Evolutionary conservation across 1,140 invertebrate genomes (phyloP).

Genomic region (Gonioctena quinquepunctata): DNA sequence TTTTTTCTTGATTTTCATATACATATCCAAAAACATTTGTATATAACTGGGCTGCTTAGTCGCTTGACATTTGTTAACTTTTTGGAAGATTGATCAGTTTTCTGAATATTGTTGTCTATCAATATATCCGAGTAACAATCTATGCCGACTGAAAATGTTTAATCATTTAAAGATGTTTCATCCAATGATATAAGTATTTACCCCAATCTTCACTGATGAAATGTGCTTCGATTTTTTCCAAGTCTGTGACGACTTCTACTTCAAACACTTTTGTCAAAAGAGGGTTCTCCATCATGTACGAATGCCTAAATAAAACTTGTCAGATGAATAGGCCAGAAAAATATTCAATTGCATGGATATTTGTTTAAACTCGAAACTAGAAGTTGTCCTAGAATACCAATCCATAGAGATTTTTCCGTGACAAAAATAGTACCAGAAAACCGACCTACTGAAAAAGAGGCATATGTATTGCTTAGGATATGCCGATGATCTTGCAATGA

Average conservation of each 20-base stretch:
- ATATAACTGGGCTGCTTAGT: background rate
- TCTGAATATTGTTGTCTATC: background rate
- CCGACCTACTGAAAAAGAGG: no score
- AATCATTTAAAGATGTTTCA: background rate
- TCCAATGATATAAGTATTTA: background rate
- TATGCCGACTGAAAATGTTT: background rate
- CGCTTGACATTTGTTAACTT: background rate
- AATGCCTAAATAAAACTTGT: slow-evolving; percentile 4
- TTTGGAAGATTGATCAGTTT: background rate
- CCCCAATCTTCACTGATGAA: background rate
- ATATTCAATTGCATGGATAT: no score
- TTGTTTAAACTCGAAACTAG: no score
- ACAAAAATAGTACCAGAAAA: no score
- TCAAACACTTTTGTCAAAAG: background rate
- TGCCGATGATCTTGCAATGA: no score
- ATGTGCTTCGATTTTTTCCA: background rate
- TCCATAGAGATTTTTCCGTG: no score
- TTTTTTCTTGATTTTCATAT: background rate
- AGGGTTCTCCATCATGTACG: background rate
- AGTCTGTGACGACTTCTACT: background rate
- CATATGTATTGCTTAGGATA: no score
- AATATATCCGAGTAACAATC: background rate
- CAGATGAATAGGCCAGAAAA: no score
- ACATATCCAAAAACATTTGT: slow-evolving; percentile 8
- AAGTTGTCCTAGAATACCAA: no score